Base-by-base conservation (phyloP, 2,797 vertebrate genomes). In the Halcyon smyrnensis region DNA sequence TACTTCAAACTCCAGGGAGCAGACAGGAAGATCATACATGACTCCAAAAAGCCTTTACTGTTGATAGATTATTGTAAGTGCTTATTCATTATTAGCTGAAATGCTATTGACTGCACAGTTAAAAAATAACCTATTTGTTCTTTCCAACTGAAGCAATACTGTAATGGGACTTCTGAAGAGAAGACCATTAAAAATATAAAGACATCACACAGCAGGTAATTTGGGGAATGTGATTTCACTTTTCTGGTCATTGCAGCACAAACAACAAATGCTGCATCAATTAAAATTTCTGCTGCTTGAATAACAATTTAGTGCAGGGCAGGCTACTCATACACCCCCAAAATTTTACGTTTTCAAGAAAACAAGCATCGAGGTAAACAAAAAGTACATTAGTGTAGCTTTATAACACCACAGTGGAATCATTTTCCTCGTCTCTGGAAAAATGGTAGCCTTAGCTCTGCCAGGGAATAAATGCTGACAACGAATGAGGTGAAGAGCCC, bases 21-120 rank as follows among this genome's bases (percentile, higher is more conserved):
- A 89, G 95, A 90, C 90, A 97, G 97, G 96, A 98, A 98, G 97
- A 97, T 97, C 94, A 97, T 86, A 95, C 71, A 85, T 89, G 94
- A 89, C 87, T 95, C 89, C n/a, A 95, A 91, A 94, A 95, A 93
- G 76, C 85, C 83, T 97, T 94, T 89, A 96, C 85, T 94, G 92
- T 94, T 97, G 88, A 91, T 78, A 95, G 77, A 97, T 96, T 96
- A 97, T 96, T 97, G 54, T 96, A 97, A 97, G 89, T 62, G 76
- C 89, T 97, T 96, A 96, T 56, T 95, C 89, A 90, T 91, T 97
- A 96, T 96, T 97, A 96, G 82, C 89, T 96, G 90, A 90, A 97
- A 96, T 91, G 89, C 89, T 94, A 95, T 54, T 93, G 94, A 95
- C 90, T 89, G 76, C 80, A 89, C 96, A 90, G 78, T 96, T 97